Percentiles rank a stretch among this genome's conserved stretches.
These are phyloP conservation scores for Uropetala carovei DNA, from an alignment of 2,888 invertebrate genomes.

Conservation along the genomic window DNA sequence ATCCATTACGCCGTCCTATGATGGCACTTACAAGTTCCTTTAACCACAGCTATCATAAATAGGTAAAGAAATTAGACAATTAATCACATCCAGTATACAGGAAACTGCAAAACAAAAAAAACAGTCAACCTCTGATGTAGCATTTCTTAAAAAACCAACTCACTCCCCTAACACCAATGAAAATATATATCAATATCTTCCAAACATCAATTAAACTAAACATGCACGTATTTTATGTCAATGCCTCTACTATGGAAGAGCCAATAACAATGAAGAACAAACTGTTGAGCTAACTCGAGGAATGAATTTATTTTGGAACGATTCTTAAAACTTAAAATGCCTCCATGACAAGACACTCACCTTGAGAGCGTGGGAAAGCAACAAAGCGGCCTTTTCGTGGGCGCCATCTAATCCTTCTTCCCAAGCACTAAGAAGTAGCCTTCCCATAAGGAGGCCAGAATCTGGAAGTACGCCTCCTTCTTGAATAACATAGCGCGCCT, in stretches of 20 bases:
- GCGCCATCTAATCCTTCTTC: conserved; percentile 91
- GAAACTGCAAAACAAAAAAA: conserved; percentile 38
- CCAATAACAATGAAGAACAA: too few species aligned
- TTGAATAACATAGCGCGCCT: conserved; percentile 80
- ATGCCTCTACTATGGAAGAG: too few species aligned
- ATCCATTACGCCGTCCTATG: conserved; percentile 88
- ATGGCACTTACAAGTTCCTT: conserved; percentile 89
- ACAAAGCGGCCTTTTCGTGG: conserved; percentile 86
- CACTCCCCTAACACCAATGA: neutral
- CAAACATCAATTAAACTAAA: too few species aligned
- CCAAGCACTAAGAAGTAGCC: conserved; percentile 92
- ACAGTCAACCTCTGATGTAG: neutral
- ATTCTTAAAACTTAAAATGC: too few species aligned
- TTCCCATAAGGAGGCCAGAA: conserved; percentile 87
- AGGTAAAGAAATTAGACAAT: conserved; percentile 78
- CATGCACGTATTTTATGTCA: too few species aligned
- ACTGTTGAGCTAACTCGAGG: too few species aligned
- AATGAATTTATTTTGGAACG: too few species aligned
- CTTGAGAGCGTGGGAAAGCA: conserved; percentile 89
- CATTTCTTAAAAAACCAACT: neutral
- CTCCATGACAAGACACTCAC: conserved; percentile 71
- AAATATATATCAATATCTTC: too few species aligned
- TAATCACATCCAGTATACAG: conserved; percentile 65
- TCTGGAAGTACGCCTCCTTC: conserved; percentile 90
- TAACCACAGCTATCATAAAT: conserved; percentile 73